A percentile compares a stretch with the other conserved stretches of the same genome.
These are phyloP conservation scores for Lissonota sp. DNA, from an alignment of 2,888 invertebrate genomes.

Conservation along the genomic window DNA sequence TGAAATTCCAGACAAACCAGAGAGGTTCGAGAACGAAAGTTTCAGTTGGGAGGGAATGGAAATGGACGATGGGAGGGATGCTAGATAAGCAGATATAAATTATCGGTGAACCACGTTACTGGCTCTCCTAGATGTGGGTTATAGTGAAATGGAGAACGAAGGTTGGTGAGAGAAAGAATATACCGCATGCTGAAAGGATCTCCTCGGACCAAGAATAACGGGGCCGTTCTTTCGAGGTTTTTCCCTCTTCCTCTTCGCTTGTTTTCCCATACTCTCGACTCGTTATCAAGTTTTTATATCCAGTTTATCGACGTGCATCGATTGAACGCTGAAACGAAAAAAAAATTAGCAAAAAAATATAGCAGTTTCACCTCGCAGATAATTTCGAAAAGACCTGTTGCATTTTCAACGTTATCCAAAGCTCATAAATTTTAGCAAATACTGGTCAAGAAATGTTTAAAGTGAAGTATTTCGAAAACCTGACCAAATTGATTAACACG, in stretches of 20 bases:
- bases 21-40: slow-evolving; percentile 39
- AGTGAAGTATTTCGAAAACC: neutral
- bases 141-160: neutral
- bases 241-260: neutral
- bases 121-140: slow-evolving; percentile 3
- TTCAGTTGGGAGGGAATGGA: neutral
- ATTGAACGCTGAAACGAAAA: slow-evolving; percentile 13
- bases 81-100: slow-evolving; percentile 60
- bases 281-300: neutral
- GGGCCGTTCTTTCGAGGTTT: slow-evolving; percentile 42
- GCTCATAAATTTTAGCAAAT: neutral
- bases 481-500: neutral
- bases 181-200: slow-evolving; percentile 42
- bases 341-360: neutral
- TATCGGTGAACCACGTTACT: slow-evolving; percentile 44
- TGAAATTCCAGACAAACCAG: slow-evolving; percentile 9
- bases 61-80: slow-evolving; percentile 29
- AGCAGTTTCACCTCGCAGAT: neutral
- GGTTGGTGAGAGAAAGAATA: slow-evolving; percentile 15
- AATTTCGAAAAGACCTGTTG: slow-evolving; percentile 10
- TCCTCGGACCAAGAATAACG: slow-evolving; percentile 47
- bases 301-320: slow-evolving; percentile 32
- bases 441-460: neutral
- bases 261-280: slow-evolving; percentile 20
- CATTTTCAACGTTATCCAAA: neutral